Evolutionary conservation across 2,888 invertebrate species (phyloP).

Genomic region (Encarsia formosa): DNA sequence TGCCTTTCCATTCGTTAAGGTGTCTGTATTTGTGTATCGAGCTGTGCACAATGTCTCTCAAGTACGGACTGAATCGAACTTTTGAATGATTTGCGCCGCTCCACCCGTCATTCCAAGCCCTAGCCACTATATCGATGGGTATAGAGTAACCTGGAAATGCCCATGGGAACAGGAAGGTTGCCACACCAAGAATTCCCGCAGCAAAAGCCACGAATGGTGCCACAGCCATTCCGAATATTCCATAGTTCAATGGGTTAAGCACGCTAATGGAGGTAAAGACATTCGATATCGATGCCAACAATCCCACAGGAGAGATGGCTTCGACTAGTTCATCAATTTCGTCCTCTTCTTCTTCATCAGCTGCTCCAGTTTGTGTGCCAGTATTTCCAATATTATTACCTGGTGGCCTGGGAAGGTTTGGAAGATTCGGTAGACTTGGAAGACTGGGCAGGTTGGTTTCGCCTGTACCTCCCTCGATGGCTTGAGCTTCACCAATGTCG

Average conservation of each 20-base stretch:
- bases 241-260: constrained; percentile 59
- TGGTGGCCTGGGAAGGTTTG: constrained; percentile 6
- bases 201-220: constrained; percentile 63
- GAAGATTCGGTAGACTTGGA: constrained; percentile 15
- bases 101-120: constrained; percentile 24
- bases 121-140: constrained; percentile 44
- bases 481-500: constrained; percentile 20
- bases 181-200: constrained; percentile 60
- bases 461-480: constrained; percentile 24
- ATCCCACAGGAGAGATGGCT: constrained; percentile 43
- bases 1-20: constrained; percentile 44
- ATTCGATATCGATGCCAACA: constrained; percentile 55
- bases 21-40: constrained; percentile 35
- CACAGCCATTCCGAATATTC: constrained; percentile 59
- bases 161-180: constrained; percentile 64
- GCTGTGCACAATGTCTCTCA: constrained; percentile 38
- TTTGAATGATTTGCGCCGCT: constrained; percentile 27
- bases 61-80: constrained; percentile 31
- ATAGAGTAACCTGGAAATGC: constrained; percentile 59
- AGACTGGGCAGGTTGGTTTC: constrained; percentile 8
- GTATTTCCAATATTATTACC: constrained; percentile 1
- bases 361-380: background rate
- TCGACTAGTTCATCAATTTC: constrained; percentile 54
- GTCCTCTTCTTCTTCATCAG: constrained; percentile 47
- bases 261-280: constrained; percentile 56